Base-by-base conservation (phyloP, 2,113 vertebrate species). In the Haliaeetus leucogaster region DNA sequence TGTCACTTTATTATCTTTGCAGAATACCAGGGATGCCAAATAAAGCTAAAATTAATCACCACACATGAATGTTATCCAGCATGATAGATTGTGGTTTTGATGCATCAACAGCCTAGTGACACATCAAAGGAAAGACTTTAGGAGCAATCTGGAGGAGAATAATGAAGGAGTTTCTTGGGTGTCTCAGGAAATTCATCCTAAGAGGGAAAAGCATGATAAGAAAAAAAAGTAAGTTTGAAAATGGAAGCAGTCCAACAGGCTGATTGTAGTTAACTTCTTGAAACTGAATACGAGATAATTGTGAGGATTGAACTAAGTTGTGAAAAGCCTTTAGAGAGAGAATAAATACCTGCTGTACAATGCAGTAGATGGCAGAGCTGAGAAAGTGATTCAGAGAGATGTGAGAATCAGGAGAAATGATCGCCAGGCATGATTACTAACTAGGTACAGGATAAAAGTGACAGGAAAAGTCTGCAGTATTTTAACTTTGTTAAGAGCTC, bases 151-250 rank as follows among this genome's bases (percentile, higher is more conserved):
- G 56, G 45, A 86, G 16, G 63, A 90, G 59, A 91, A 89, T 84
- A 95, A 94, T 34, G 72, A 92, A 89, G 29, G 36, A 74, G 27
- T 94, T 86, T 93, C 76, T 95, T 84, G 63, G 59, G 55, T 78
- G 72, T 73, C 62, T 92, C 45, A 48, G 53, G 78, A 88, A 93
- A 86, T 73, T 86, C 20, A 89, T 94, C 42, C 42, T 70, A 68
- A 90, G 43, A 73, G 17, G 19, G 9, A 76, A 86, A 90, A 79
- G 18, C 8, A 65, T 65, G 82, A 85, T 7, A 40, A 16, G 3
- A 30, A 63, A 77, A 73, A 52, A 56, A 66, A 65, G 4, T 13
- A 7, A 19, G 14, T n/a, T 87, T 85, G 27, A 67, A 91, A 94
- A 62, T 82, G 32, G 77, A 86, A 94, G 45, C 5, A 58, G 30